Percentiles rank a stretch among this genome's conserved stretches.
These are phyloP conservation scores for Montipora efflorescens DNA, from an alignment of 64 coral and sea anemone genomes.

Conservation along the genomic window DNA sequence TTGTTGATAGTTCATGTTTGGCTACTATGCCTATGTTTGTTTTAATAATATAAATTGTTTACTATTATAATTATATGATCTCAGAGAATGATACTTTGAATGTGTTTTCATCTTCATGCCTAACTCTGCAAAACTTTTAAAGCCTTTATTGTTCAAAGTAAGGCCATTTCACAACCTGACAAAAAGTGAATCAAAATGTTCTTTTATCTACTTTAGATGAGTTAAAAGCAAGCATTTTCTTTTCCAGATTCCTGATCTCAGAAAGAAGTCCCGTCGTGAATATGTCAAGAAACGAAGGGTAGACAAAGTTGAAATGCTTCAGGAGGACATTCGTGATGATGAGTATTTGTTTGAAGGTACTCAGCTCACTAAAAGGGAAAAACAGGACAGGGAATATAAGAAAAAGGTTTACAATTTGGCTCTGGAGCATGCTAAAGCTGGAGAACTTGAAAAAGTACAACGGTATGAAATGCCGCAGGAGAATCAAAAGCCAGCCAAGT, in stretches of 20 bases:
- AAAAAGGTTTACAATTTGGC: slow-evolving; percentile 89
- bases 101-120: background rate
- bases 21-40: too few species aligned
- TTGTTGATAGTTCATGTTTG: too few species aligned
- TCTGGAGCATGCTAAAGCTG: slow-evolving; percentile 85
- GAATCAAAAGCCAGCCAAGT: slow-evolving; percentile 88
- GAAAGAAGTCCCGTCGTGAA: slow-evolving; percentile 89
- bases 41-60: too few species aligned
- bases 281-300: slow-evolving; percentile 95
- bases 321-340: slow-evolving; percentile 91
- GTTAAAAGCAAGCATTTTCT: background rate
- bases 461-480: slow-evolving; percentile 96
- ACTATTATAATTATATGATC: too few species aligned
- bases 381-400: slow-evolving; percentile 88
- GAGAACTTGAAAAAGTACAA: slow-evolving; percentile 90
- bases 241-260: slow-evolving; percentile 85
- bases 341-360: slow-evolving; percentile 94
- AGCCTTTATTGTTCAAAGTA: too few species aligned
- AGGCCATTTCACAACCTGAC: too few species aligned
- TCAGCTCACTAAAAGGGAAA: slow-evolving; percentile 78
- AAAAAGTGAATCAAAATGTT: too few species aligned
- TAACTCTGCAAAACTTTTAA: too few species aligned
- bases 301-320: slow-evolving; percentile 94
- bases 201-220: too few species aligned
- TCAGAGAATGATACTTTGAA: background rate